phyloP scores from a whole-genome alignment of 2,797 vertebrate genomes.

The Remorina albescens region DNA sequence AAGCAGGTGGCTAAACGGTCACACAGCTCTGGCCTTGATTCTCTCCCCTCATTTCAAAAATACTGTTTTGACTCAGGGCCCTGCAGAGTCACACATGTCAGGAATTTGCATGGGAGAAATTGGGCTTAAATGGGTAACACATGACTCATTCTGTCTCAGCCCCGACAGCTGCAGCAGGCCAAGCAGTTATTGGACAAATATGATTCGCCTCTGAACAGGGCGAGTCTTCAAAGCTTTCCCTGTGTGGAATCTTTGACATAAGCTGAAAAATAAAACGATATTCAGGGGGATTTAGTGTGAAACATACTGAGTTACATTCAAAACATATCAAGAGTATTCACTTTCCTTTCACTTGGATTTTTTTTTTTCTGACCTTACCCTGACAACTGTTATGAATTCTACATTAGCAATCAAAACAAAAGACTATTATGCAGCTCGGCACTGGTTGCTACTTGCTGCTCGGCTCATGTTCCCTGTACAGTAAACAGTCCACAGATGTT shows the following conservation, averaged over 20 bases:
- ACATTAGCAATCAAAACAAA: slow-evolving; percentile 80
- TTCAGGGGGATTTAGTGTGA: slow-evolving; percentile 73
- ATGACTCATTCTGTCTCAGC: slow-evolving; percentile 77
- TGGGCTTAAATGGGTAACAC: slow-evolving; percentile 82
- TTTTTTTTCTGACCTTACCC: slow-evolving; percentile 62
- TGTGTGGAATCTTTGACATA: slow-evolving; percentile 78
- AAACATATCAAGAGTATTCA: slow-evolving; percentile 63
- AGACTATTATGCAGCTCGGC: slow-evolving; percentile 67
- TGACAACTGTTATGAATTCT: slow-evolving; percentile 79
- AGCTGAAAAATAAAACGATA: slow-evolving; percentile 75
- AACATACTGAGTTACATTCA: slow-evolving; percentile 74
- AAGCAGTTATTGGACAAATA: slow-evolving; percentile 81
- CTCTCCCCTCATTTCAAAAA: slow-evolving; percentile 57
- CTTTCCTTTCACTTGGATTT: slow-evolving; percentile 55
- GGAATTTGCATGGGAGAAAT: slow-evolving; percentile 80
- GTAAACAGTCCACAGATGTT: slow-evolving; percentile 83
- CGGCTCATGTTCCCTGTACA: slow-evolving; percentile 74
- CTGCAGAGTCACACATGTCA: slow-evolving; percentile 79
- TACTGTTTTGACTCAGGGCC: slow-evolving; percentile 61
- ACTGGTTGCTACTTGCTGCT: slow-evolving; percentile 64
- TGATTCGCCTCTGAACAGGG: slow-evolving; percentile 78
- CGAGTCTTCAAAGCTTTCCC: slow-evolving; percentile 77
- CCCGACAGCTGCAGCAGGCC: slow-evolving; percentile 80
- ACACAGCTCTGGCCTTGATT: slow-evolving; percentile 54
- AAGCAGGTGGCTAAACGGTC: slow-evolving; percentile 74